Evolutionary conservation across 1,140 invertebrate genomes (phyloP).

Genomic region (Trachymyrmex cornetzi): DNA sequence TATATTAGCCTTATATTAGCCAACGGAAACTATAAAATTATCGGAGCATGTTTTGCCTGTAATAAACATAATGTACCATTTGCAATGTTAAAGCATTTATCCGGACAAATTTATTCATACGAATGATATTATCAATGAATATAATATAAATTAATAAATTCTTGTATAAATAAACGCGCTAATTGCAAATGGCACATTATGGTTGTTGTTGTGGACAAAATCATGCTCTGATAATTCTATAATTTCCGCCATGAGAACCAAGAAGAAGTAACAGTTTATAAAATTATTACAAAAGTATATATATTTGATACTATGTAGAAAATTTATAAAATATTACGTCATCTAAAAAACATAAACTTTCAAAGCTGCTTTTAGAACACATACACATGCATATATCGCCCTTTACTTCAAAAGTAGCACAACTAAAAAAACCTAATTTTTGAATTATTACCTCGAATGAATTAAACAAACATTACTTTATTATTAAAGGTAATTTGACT

Average conservation of each 20-base stretch:
- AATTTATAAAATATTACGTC: background rate
- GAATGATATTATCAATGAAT: conserved; percentile 29
- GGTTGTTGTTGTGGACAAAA: background rate
- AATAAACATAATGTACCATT: conserved; percentile 14
- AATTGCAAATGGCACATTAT: conserved; percentile 11
- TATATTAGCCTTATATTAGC: background rate
- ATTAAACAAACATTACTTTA: no score
- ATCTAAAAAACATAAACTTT: background rate
- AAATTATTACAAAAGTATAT: background rate
- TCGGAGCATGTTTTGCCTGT: background rate
- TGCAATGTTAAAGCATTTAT: conserved; percentile 26
- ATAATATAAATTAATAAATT: conserved; percentile 30
- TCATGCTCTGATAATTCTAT: conserved; percentile 20
- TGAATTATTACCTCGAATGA: no score
- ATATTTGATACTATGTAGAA: background rate
- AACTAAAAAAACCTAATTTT: no score
- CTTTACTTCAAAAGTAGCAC: no score
- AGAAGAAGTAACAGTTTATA: background rate
- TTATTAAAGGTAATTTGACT: no score
- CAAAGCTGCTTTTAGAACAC: background rate
- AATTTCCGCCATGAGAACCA: background rate
- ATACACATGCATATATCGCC: no score
- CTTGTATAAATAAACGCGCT: conserved; percentile 23
- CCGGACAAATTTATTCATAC: conserved; percentile 17
- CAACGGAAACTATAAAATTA: conserved; percentile 10